Base-by-base conservation (phyloP, 2,113 vertebrate genomes). In the Glareola pratincola region DNA sequence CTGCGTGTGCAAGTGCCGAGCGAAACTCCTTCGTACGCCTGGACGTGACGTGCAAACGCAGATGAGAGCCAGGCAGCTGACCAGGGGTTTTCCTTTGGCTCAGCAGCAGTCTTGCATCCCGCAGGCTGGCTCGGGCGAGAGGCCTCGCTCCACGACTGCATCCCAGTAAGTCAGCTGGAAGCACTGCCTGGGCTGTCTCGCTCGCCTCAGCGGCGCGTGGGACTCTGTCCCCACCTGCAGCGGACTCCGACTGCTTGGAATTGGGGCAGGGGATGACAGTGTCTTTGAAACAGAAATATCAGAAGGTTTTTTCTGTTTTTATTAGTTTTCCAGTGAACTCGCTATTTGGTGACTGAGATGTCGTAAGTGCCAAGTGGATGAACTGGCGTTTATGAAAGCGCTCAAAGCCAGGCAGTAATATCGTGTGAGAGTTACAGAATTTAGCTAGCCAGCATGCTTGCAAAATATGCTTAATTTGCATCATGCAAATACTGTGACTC, bases 81-180 rank as follows among this genome's bases (percentile, higher is more conserved):
- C 23, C 72, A 36, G 74, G 81, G 73, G 11, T 67, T 95, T 90
- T 90, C 88, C 88, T 77, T 54, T 60, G 83, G 86, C 88, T 85
- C 54, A 17, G 56, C 68, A 77, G 59, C 68, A 53, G 75, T 8
- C 36, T 27, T 21, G 22, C 50, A 30, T 84, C 90, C 41, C 12
- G 2, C 34, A 12, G 88, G 39, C 77, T 92, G 83, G 60, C 60
- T 68, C 64, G 18, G 81, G 30, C 7, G 0, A 60, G 81, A 29
- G 50, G 39, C 53, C 37, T 48, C 0, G 0, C 24, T 71, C 69
- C n/a, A 29, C 5, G 9, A 62, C 60, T 6, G 12, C 5, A 4
- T 80, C 75, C 57, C 90, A 37, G 19, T 62, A 30, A 51, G 15
- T 6, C 60, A 14, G 43, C 54, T 79, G 53, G 77, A 54, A 72